Evolutionary conservation across 2,888 invertebrate genomes (phyloP).

Genomic region (Azorinus chamasolen): DNA sequence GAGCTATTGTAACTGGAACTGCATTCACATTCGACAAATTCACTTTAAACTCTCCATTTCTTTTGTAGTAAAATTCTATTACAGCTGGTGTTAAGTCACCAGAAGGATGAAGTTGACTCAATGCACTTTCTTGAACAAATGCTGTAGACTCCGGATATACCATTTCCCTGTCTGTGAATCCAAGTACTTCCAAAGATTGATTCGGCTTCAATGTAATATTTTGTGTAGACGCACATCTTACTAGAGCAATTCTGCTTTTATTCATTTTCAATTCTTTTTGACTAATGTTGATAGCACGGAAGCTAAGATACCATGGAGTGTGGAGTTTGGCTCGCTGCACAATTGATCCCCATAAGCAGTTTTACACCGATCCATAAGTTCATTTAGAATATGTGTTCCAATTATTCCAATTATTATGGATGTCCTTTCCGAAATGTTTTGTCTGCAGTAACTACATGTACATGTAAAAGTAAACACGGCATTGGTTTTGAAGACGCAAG

Average conservation of each 20-base stretch:
- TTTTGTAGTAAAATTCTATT: too few species aligned
- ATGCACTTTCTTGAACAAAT: too few species aligned
- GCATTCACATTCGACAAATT: too few species aligned
- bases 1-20: too few species aligned
- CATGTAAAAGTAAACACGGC: constrained; percentile 10
- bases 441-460: too few species aligned
- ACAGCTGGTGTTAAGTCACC: too few species aligned
- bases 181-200: neutral
- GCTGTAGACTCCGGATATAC: too few species aligned
- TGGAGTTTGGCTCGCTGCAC: neutral
- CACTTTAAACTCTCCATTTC: too few species aligned
- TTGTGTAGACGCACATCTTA: neutral
- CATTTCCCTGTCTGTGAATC: too few species aligned
- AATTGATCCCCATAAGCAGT: neutral
- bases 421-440: constrained; percentile 2
- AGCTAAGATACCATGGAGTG: constrained; percentile 7
- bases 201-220: neutral
- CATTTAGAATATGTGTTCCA: neutral
- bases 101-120: too few species aligned
- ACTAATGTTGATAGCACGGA: neutral
- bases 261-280: neutral
- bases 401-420: neutral
- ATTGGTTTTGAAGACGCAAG: neutral
- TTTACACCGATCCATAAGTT: neutral
- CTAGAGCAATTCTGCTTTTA: constrained; percentile 2